phyloP scores from a whole-genome alignment of 2,113 vertebrate species.

The Cebidichthys violaceus region DNA sequence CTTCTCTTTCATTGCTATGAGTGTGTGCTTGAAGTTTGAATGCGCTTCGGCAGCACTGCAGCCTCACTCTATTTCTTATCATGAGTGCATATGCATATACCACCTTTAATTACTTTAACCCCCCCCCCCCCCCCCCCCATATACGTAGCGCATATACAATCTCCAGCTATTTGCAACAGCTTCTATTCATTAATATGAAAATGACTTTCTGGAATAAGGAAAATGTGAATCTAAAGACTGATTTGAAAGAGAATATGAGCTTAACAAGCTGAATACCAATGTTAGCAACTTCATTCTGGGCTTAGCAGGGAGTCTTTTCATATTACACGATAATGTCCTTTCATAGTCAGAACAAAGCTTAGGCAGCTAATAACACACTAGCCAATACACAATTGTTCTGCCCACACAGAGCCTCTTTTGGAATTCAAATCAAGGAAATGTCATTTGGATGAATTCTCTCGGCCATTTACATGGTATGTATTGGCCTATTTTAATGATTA shows the following conservation, averaged over 20 bases:
- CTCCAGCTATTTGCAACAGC: conserved; percentile 27
- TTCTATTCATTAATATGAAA: conserved; percentile 59
- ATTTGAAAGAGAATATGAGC: conserved; percentile 53
- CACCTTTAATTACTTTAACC: conserved; percentile 39
- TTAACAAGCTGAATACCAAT: conserved; percentile 63
- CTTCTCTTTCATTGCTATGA: conserved; percentile 16
- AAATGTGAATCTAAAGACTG: conserved; percentile 44
- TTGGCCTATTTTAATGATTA: conserved; percentile 42
- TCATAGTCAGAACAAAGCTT: conserved; percentile 65
- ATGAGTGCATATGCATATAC: conserved; percentile 1
- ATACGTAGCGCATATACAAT: conserved; percentile 16
- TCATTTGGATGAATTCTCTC: conserved; percentile 46
- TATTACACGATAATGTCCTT: conserved; percentile 55
- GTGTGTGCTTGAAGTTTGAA: conserved; percentile 26
- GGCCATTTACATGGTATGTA: conserved; percentile 22
- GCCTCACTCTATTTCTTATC: conserved; percentile 16
- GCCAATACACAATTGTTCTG: conserved; percentile 57
- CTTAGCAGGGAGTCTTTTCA: conserved; percentile 53
- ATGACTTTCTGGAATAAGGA: conserved; percentile 48
- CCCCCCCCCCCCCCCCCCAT: neutral
- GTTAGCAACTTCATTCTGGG: conserved; percentile 54
- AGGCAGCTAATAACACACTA: conserved; percentile 70
- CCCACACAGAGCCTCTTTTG: conserved; percentile 47
- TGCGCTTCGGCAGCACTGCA: conserved; percentile 10
- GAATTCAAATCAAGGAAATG: conserved; percentile 68